These are phyloP conservation scores for Tachypleus tridentatus DNA, from an alignment of 1,140 invertebrate species.

Conservation along the genomic window DNA sequence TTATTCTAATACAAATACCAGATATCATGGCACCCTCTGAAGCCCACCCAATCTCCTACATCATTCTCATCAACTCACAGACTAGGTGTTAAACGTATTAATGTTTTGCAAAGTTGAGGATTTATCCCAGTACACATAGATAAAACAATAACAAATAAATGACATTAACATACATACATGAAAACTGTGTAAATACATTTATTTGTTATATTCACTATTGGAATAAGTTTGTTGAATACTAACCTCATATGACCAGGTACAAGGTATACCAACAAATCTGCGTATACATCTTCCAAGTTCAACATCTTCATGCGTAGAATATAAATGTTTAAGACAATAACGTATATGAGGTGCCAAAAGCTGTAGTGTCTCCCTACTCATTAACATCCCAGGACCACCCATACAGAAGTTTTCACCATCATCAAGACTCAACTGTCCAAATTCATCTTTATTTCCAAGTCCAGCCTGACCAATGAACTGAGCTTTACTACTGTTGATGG, in stretches of 20 bases:
- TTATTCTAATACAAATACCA: too few relatives aligned
- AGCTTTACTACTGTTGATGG: conserved; percentile 74
- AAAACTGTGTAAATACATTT: too few relatives aligned
- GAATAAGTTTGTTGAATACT: conserved; percentile 29
- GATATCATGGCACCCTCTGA: too few relatives aligned
- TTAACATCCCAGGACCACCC: conserved; percentile 94
- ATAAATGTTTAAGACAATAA: conserved; percentile 83
- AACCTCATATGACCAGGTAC: conserved; percentile 99
- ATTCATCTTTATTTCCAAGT: conserved; percentile 62
- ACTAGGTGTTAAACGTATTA: too few relatives aligned
- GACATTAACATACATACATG: too few relatives aligned
- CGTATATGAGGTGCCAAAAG: conserved; percentile 51
- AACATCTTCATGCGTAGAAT: conserved; percentile 96
- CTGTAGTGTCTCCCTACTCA: conserved; percentile 39
- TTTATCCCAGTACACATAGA: too few relatives aligned
- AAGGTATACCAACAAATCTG: conserved; percentile 77
- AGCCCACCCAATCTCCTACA: too few relatives aligned
- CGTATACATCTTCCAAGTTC: conserved; percentile 92
- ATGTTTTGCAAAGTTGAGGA: too few relatives aligned
- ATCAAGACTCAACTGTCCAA: conserved; percentile 79
- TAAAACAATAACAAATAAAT: too few relatives aligned
- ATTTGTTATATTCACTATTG: too few relatives aligned
- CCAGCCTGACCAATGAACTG: conserved; percentile 57
- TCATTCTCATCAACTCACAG: too few relatives aligned
- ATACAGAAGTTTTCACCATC: conserved; percentile 98